These are phyloP conservation scores for Pachycephala philippinensis DNA, from an alignment of 2,113 vertebrate species.

Conservation along the genomic window DNA sequence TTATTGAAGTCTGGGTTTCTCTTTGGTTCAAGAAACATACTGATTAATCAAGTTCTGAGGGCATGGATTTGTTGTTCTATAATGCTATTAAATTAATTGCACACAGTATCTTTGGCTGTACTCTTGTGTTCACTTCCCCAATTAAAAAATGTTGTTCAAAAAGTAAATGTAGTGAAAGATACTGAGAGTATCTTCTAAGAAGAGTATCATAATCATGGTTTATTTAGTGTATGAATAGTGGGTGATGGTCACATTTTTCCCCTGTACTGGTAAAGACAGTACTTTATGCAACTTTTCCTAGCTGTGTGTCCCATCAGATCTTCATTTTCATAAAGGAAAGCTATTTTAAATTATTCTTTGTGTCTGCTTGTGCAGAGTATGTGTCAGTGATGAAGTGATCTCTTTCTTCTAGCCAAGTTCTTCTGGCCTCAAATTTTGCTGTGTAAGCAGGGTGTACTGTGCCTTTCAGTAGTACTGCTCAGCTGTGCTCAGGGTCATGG, in stretches of 20 bases:
- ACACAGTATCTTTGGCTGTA: not conserved
- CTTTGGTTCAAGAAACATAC: not conserved
- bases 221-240: not conserved
- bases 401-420: not conserved
- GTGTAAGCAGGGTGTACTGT: not conserved
- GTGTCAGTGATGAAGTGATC: not conserved
- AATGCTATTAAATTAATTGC: constrained; percentile 39
- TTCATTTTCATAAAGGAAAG: not conserved
- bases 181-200: not conserved
- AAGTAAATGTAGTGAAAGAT: not conserved
- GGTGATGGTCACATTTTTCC: not conserved
- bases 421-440: not conserved
- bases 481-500: not conserved
- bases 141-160: not conserved
- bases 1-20: not conserved
- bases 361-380: not conserved
- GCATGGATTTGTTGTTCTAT: not conserved
- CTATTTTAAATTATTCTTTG: not conserved
- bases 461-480: not conserved
- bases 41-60: not conserved
- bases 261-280: not conserved
- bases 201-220: not conserved
- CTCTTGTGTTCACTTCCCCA: not conserved
- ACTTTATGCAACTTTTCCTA: not conserved
- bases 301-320: not conserved